Evolutionary conservation across 1,140 invertebrate genomes (phyloP).

Genomic region (Neomicropteryx cornuta): DNA sequence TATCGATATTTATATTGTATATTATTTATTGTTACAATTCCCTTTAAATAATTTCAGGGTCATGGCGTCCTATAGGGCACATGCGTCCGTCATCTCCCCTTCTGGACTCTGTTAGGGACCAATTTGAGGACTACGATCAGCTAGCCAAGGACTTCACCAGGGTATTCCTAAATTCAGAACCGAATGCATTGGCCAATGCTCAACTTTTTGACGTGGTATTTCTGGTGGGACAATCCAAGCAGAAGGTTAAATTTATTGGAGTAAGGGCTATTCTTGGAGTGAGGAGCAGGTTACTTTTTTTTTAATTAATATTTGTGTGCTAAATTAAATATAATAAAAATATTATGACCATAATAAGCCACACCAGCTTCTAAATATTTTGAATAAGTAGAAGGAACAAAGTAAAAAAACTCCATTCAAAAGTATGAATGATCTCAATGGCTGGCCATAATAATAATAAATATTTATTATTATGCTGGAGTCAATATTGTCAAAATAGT

Average conservation of each 20-base stretch:
- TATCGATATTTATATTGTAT: too few species aligned
- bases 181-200: slow-evolving; percentile 57
- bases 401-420: neutral
- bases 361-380: neutral
- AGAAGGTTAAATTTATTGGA: slow-evolving; percentile 81
- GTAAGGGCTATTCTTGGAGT: slow-evolving; percentile 86
- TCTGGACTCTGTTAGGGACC: slow-evolving; percentile 81
- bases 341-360: neutral
- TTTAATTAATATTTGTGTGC: too few species aligned
- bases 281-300: slow-evolving; percentile 56
- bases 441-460: too few species aligned
- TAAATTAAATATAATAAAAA: too few species aligned
- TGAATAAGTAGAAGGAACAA: neutral
- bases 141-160: slow-evolving; percentile 85
- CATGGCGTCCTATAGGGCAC: slow-evolving; percentile 90
- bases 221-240: slow-evolving; percentile 80
- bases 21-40: too few species aligned
- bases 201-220: slow-evolving; percentile 86
- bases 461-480: too few species aligned
- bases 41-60: slow-evolving; percentile 56
- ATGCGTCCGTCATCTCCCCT: slow-evolving; percentile 88
- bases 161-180: slow-evolving; percentile 74
- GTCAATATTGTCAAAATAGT: too few species aligned
- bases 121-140: slow-evolving; percentile 90
- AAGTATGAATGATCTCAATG: neutral